Conservation (phyloP, 1,140 invertebrate species). For the Cherax quadricarinatus region DNA sequence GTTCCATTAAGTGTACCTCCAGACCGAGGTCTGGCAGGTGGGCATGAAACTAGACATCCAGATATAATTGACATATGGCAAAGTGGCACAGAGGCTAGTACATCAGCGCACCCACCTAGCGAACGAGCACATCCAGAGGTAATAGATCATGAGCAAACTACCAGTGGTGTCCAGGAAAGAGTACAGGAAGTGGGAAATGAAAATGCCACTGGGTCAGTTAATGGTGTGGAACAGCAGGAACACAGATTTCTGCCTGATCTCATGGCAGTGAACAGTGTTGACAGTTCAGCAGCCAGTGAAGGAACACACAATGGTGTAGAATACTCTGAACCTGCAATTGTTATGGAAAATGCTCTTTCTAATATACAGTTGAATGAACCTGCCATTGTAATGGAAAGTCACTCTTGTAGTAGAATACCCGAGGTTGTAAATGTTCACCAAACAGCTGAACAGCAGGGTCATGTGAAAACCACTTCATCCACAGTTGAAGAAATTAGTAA, state of each 20-base stretch:
- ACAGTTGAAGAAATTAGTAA: not conserved
- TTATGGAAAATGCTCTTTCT: slow-evolving; percentile 67
- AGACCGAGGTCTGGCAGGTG: slow-evolving; percentile 41
- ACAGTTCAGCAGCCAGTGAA: slow-evolving; percentile 9
- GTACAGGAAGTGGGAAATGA: not conserved
- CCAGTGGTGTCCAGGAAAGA: not conserved
- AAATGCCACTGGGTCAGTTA: not conserved
- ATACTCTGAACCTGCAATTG: slow-evolving; percentile 64
- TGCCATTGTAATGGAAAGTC: slow-evolving; percentile 70
- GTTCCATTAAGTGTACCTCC: slow-evolving; percentile 50
- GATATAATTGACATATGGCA: slow-evolving; percentile 70
- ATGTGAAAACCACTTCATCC: not conserved
- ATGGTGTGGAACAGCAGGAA: slow-evolving; percentile 40
- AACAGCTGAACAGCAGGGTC: slow-evolving; percentile 53
- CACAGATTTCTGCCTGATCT: slow-evolving; percentile 63
- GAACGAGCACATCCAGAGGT: not conserved
- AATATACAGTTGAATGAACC: slow-evolving; percentile 54
- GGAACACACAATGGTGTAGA: slow-evolving; percentile 28
- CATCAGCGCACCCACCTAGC: not conserved
- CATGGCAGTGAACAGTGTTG: slow-evolving; percentile 61
- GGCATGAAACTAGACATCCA: slow-evolving; percentile 67
- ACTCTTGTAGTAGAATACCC: slow-evolving; percentile 65
- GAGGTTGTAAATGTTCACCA: slow-evolving; percentile 73
- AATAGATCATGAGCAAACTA: not conserved
- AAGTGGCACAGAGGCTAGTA: slow-evolving; percentile 34